Base-by-base conservation (phyloP, 2,797 vertebrate genomes). In the Fringilla coelebs region DNA sequence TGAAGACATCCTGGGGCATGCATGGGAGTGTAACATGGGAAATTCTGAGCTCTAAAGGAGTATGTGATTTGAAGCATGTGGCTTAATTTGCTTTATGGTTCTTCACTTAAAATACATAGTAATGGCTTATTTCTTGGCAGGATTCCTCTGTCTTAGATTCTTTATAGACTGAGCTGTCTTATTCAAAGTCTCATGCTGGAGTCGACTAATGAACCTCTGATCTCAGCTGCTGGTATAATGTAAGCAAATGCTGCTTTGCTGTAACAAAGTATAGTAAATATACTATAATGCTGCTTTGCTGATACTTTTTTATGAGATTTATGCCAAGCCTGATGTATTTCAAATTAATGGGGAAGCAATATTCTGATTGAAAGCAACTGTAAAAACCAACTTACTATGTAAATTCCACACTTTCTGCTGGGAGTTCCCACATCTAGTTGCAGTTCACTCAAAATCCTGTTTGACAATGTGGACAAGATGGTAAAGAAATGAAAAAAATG, bases 311-410 rank as follows among this genome's bases (percentile, higher is more conserved):
- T 9, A 32, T 25, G 25, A 49, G 31, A 29, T 54, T 92, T 89
- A 13, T 87, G 54, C 58, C 65, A 85, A 82, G n/a, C 13, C 36
- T 82, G 34, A 55, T 77, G 51, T 57, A 31, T 94, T 92, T 83
- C 75, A 91, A 55, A 62, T 41, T 61, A 72, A 80, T 18, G 19
- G 11, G 24, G 34, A 80, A 87, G 40, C 45, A 92, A 36, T 40
- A 40, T 55, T 87, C 71, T 80, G 74, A 61, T 76, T 89, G 75
- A 89, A 93, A 93, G 21, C 45, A 82, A 85, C 57, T 45, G 68
- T 29, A 71, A 77, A 80, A 74, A 22, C 4, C n/a, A 90, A 85
- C 38, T 36, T 86, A 29, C 18, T 89, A 1, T 12, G 11, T 49
- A 67, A 74, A 68, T 85, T 28, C 43, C n/a, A 32, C 34, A 45